Conservation (phyloP, 2,113 vertebrate genomes). For the Hydrochoerus hydrochaeris region DNA sequence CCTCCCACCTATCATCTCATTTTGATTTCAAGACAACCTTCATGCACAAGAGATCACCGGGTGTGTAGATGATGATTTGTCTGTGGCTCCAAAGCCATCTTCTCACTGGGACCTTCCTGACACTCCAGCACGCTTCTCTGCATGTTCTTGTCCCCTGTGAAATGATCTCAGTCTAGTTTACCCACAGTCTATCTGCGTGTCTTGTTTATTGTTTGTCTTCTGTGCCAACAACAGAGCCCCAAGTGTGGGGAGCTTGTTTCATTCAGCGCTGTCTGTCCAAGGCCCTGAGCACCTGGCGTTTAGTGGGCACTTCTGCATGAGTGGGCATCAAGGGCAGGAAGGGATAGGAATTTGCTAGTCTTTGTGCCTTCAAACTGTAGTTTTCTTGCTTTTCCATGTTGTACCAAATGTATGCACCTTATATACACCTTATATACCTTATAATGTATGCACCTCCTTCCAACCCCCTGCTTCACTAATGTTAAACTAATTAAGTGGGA, state of each 20-base stretch:
- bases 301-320: not conserved
- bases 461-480: no score
- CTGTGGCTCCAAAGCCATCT: not conserved
- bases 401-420: not conserved
- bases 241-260: not conserved
- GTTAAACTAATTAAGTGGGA: not conserved
- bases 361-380: not conserved
- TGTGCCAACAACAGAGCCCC: not conserved
- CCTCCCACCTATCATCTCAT: not conserved
- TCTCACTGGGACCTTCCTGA: not conserved
- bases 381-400: not conserved
- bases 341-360: not conserved
- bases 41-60: not conserved
- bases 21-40: not conserved
- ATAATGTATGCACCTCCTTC: no score
- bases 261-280: not conserved
- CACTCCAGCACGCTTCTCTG: rapidly evolving
- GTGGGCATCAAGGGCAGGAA: not conserved
- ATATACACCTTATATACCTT: no score
- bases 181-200: not conserved
- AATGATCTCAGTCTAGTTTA: not conserved
- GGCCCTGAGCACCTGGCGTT: not conserved
- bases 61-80: not conserved
- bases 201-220: not conserved
- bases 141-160: not conserved